phyloP scores from a whole-genome alignment of 2,113 vertebrate species.

The Petroica traversi region DNA sequence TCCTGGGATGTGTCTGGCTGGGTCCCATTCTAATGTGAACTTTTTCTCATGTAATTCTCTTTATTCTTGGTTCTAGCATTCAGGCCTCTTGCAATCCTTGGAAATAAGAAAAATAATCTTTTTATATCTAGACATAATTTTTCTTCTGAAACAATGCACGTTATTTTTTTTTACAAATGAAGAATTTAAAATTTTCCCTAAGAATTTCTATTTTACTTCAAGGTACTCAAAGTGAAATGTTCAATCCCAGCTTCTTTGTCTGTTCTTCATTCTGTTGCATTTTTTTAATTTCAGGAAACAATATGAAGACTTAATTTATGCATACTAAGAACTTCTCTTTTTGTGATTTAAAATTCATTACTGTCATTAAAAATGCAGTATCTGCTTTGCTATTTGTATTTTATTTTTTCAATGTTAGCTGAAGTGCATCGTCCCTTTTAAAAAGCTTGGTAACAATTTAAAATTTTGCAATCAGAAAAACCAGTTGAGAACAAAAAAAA shows the following conservation, averaged over 20 bases:
- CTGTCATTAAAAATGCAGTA: neutral
- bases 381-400: neutral
- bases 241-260: neutral
- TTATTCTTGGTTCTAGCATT: neutral
- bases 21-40: neutral
- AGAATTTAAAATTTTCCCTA: neutral
- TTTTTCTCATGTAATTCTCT: accelerated
- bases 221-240: neutral
- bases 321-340: neutral
- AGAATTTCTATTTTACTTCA: neutral
- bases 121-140: neutral
- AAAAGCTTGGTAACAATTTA: neutral
- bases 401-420: neutral
- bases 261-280: neutral
- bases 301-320: neutral
- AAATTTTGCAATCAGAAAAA: neutral
- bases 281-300: neutral
- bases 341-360: neutral
- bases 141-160: neutral
- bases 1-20: neutral
- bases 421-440: neutral
- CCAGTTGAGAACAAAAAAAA: neutral
- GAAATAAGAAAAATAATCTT: neutral
- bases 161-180: neutral
- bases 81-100: neutral